phyloP scores from a whole-genome alignment of 2,113 vertebrate species.

The Edolisoma coerulescens region DNA sequence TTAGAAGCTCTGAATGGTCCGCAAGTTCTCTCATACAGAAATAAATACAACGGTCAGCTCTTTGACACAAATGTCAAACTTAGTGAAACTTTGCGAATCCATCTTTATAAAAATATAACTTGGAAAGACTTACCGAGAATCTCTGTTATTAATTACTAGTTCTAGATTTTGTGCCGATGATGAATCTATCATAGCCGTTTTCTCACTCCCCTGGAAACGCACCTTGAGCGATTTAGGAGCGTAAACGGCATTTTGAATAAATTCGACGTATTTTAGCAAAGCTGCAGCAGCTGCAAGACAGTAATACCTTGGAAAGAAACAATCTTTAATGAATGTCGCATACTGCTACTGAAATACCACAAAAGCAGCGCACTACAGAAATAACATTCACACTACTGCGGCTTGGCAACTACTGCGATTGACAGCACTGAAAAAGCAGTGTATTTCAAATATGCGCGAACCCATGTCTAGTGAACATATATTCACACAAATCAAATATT shows the following conservation, averaged over 20 bases:
- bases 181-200: constrained; percentile 95
- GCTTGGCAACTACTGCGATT: neutral
- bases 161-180: constrained; percentile 91
- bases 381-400: neutral
- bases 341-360: neutral
- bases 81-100: neutral
- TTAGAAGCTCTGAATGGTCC: neutral
- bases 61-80: neutral
- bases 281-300: constrained; percentile 92
- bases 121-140: constrained; percentile 79
- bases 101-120: neutral
- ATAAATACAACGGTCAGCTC: neutral
- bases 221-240: constrained; percentile 93
- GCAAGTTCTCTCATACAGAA: neutral
- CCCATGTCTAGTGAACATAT: neutral
- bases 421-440: neutral
- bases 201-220: constrained; percentile 91
- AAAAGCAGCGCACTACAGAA: neutral
- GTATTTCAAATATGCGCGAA: neutral
- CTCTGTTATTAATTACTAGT: constrained; percentile 89
- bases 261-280: constrained; percentile 94
- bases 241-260: constrained; percentile 90
- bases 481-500: neutral
- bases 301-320: constrained; percentile 84
- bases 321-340: neutral